Base-by-base conservation (phyloP, 2,113 vertebrate genomes). In the Dromiciops gliroides region DNA sequence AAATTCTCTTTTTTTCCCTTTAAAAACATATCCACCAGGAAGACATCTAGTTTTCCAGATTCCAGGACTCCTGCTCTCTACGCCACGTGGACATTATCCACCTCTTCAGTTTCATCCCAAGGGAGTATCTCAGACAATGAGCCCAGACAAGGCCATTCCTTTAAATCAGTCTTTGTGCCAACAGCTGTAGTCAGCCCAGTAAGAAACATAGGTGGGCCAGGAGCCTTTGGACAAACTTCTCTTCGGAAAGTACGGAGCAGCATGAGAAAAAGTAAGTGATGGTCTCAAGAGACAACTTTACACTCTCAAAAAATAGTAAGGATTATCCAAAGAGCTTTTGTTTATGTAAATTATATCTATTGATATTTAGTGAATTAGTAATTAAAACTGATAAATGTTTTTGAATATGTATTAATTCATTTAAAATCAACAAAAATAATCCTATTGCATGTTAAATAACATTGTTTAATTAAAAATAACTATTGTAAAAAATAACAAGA, bases 21-120 rank as follows among this genome's bases (percentile, higher is more conserved):
- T 8, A 14, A 95, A 94, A 48, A 37, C 23, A 48, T 44, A 37
- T 92, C 31, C 47, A 89, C 24, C 97, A 99, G 98, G 98, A 99
- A 98, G 97, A 94, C 97, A 37, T 96, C 98, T 0, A 98, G 91
- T 26, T 96, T 97, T 83, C 88, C 98, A 0, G 98, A 99, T 75
- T 91, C 98, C 0, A 98, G 98, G 96, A 96, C 96, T 60, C 98
- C 99, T 48, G 97, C 98, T 56, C 96, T 98, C 94, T 98, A 97
- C 0, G 12, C 98, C 94, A 96, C 98, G 0, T 99, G 99, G 99
- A 98, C 98, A 0, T 98, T 99, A 2, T 98, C 98, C 0, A 98
- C 97, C 92, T 94, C 98, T 19, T 99, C 99, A 0, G 97, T 99
- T 92, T 99, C 99, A 8, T 99, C 99, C 0, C 98, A 99, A 51